A percentile compares a stretch with the other conserved stretches of the same genome.
phyloP scores from a whole-genome alignment of 2,113 vertebrate species.

The Strix uralensis region DNA sequence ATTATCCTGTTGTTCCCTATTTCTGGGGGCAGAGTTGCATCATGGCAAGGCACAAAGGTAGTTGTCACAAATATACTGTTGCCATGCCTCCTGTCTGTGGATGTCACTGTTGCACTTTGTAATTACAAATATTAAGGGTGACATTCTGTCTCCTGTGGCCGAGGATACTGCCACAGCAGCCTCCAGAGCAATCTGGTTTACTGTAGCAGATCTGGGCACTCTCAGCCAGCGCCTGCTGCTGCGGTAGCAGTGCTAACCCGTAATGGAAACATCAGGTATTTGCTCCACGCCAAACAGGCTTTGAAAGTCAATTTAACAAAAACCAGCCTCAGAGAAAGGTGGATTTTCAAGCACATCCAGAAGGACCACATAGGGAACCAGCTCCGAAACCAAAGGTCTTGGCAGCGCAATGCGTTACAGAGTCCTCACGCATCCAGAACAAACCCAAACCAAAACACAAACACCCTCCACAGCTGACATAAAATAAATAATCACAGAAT shows the following conservation, averaged over 20 bases:
- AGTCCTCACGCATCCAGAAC: background rate
- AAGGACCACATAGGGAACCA: background rate
- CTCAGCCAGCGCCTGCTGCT: too few species aligned
- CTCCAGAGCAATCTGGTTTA: background rate
- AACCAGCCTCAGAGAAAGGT: background rate
- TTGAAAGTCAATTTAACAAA: background rate
- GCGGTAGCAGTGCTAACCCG: background rate
- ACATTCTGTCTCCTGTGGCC: background rate
- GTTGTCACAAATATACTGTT: background rate
- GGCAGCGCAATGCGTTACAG: background rate
- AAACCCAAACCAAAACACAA: background rate
- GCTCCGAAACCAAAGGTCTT: background rate
- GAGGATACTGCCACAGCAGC: background rate
- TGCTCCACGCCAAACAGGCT: fast-evolving
- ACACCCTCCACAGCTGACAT: background rate
- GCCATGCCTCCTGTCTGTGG: background rate
- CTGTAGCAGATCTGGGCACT: background rate
- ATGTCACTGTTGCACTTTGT: background rate
- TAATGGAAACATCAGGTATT: fast-evolving
- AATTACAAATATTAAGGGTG: background rate
- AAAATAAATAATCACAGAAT: background rate
- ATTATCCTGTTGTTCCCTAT: background rate
- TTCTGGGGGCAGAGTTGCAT: background rate
- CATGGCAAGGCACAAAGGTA: background rate
- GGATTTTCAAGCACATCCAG: background rate